Percentiles rank a stretch among this genome's conserved stretches.
These are phyloP conservation scores for Mesoligia furuncula DNA, from an alignment of 2,888 invertebrate genomes.

Conservation along the genomic window DNA sequence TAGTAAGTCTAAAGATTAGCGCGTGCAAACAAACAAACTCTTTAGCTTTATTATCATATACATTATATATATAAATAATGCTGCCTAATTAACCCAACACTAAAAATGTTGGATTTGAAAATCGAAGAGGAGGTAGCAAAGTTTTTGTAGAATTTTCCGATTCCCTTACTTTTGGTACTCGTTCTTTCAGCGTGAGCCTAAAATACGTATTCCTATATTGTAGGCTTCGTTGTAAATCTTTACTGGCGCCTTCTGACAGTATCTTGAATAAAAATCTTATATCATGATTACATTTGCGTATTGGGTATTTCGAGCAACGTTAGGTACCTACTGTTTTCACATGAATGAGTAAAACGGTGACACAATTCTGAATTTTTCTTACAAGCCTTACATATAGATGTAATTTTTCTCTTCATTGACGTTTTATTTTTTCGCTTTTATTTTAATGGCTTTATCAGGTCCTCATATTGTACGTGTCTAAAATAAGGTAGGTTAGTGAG, in stretches of 20 bases:
- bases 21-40: too few species aligned
- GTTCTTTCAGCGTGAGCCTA: constrained; percentile 4
- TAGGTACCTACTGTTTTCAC: constrained; percentile 34
- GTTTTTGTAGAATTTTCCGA: neutral
- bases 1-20: too few species aligned
- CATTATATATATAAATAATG: too few species aligned
- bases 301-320: constrained; percentile 58
- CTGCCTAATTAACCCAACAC: neutral
- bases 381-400: neutral
- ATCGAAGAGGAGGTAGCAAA: neutral
- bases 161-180: neutral
- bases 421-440: neutral
- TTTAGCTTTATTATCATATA: neutral
- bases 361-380: constrained; percentile 16
- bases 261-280: constrained; percentile 66
- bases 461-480: neutral
- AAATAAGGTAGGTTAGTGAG: neutral
- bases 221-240: constrained; percentile 60
- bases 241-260: constrained; percentile 59
- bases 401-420: neutral
- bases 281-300: constrained; percentile 68
- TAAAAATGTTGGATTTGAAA: neutral
- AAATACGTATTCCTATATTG: constrained; percentile 45
- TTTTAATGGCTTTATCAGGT: neutral
- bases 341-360: constrained; percentile 47